Percentiles rank a stretch among this genome's conserved stretches.
Conservation (phyloP, 37 sponge, comb jelly and placozoan genomes). For the Halichondria panicea region DNA sequence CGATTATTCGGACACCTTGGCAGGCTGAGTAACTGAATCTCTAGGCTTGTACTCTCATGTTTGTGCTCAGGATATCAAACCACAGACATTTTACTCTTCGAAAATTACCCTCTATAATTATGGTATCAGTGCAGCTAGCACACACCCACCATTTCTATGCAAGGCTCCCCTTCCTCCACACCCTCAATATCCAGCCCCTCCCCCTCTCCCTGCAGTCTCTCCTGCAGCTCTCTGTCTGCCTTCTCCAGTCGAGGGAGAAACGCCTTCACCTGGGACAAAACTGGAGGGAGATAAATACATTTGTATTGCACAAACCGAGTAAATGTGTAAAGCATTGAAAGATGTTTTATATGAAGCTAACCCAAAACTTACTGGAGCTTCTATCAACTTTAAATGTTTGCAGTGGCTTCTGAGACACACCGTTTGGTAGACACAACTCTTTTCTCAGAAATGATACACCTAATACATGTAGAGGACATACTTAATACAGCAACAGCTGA, state of each 20-base stretch:
- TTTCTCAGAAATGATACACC: constrained; percentile 6
- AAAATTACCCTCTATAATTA: no score
- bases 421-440: neutral
- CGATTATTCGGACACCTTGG: no score
- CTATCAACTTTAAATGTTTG: constrained; percentile 24
- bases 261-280: constrained; percentile 32
- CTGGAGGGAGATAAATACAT: constrained; percentile 6
- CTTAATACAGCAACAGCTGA: neutral
- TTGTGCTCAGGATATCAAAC: no score
- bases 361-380: constrained; percentile 30
- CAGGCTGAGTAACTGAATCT: no score
- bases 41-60: no score
- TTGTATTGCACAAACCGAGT: neutral
- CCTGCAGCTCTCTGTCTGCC: constrained; percentile 44
- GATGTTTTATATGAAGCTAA: neutral
- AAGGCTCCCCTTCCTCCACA: constrained; percentile 35
- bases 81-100: no score
- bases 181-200: constrained; percentile 30
- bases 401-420: neutral
- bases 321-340: neutral
- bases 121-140: no score
- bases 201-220: neutral
- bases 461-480: neutral
- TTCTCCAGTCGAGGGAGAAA: constrained; percentile 50
- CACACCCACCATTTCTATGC: constrained; percentile 48